Percentiles rank a stretch among this genome's conserved stretches.
phyloP scores from a whole-genome alignment of 2,797 vertebrate species.

The Macroramphosus scolopax region DNA sequence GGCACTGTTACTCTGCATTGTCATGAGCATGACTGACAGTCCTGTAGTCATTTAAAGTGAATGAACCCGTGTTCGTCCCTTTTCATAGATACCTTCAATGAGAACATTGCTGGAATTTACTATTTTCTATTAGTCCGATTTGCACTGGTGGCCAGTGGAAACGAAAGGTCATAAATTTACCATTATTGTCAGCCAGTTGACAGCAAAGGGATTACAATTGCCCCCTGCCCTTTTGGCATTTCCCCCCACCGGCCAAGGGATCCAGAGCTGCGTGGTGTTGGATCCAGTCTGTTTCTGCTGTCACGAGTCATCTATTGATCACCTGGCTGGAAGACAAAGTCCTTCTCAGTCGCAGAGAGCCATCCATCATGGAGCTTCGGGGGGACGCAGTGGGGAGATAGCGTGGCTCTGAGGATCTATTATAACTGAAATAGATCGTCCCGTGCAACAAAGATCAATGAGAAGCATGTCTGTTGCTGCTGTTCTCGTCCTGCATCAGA shows the following conservation, averaged over 20 bases:
- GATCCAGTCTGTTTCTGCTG: slow-evolving; percentile 26
- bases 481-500: slow-evolving; percentile 19
- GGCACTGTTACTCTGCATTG: slow-evolving; percentile 32
- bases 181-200: too few species aligned
- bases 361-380: slow-evolving; percentile 57
- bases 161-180: too few species aligned
- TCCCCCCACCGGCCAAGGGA: slow-evolving; percentile 20
- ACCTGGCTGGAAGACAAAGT: slow-evolving; percentile 53
- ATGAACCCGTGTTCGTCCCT: too few species aligned
- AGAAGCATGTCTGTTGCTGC: slow-evolving; percentile 30
- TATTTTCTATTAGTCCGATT: too few species aligned
- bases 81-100: too few species aligned
- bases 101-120: too few species aligned
- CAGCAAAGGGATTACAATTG: slow-evolving; percentile 30
- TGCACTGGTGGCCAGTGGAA: too few species aligned
- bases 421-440: slow-evolving; percentile 65
- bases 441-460: slow-evolving; percentile 56
- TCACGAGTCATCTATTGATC: slow-evolving; percentile 55
- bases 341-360: slow-evolving; percentile 27
- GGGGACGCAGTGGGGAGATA: slow-evolving; percentile 35
- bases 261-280: slow-evolving; percentile 29
- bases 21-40: background rate
- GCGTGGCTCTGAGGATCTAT: slow-evolving; percentile 47
- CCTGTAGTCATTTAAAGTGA: too few species aligned
- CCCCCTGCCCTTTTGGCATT: slow-evolving; percentile 44